A percentile compares a stretch with the other conserved stretches of the same genome.
phyloP scores from a whole-genome alignment of 2,888 invertebrate species.

The Philereme vetulata region DNA sequence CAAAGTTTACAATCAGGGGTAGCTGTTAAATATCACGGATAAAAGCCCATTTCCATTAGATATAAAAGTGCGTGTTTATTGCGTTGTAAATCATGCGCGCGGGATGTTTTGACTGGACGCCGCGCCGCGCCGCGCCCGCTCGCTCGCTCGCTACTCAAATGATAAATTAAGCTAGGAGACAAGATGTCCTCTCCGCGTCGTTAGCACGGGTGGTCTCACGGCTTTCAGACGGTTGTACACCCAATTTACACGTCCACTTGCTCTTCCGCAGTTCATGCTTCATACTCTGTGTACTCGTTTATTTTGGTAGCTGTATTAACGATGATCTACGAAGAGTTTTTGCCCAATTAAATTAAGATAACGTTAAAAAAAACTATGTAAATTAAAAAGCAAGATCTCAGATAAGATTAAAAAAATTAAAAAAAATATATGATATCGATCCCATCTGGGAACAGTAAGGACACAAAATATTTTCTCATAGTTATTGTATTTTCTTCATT shows the following conservation, averaged over 20 bases:
- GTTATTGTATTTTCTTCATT: no score
- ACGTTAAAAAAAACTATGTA: no score
- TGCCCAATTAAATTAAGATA: no score
- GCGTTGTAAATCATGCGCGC: constrained; percentile 76
- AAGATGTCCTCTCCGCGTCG: constrained; percentile 65
- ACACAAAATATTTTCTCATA: no score
- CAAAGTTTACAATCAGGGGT: constrained; percentile 60
- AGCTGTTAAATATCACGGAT: constrained; percentile 72
- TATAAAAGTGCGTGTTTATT: constrained; percentile 78
- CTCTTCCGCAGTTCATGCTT: constrained; percentile 35
- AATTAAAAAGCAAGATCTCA: no score
- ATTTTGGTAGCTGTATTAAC: constrained; percentile 16
- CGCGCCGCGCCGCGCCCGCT: no score
- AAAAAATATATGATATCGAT: no score
- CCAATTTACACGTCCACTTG: constrained; percentile 56
- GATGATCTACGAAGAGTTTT: background rate
- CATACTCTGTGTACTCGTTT: constrained; percentile 4
- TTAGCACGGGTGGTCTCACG: constrained; percentile 74
- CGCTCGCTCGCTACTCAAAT: constrained; percentile 75
- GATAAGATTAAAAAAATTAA: no score
- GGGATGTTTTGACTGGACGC: constrained; percentile 78
- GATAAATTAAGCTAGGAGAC: constrained; percentile 78
- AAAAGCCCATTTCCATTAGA: constrained; percentile 80
- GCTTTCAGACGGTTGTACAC: constrained; percentile 47
- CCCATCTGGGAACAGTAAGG: no score